Evolutionary conservation across 2,888 invertebrate genomes (phyloP).

Genomic region (Orchesellides sinensis): DNA sequence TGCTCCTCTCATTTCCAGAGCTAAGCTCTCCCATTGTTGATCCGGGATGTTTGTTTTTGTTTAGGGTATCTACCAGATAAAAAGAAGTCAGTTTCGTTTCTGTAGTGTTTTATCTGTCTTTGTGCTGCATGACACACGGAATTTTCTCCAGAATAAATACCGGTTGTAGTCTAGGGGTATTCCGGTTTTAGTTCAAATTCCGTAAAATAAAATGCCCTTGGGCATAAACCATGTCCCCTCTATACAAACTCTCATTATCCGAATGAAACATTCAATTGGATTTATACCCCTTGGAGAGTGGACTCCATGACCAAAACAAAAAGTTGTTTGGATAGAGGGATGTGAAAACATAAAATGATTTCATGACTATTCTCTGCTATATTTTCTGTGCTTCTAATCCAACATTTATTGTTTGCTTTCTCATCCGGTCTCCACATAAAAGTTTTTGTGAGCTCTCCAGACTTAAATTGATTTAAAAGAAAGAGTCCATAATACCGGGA

Average conservation of each 20-base stretch:
- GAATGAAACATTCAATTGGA: conserved; percentile 47
- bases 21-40: conserved; percentile 5
- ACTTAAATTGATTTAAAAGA: conserved; percentile 14
- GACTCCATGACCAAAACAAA: conserved; percentile 17
- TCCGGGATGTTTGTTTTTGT: no score
- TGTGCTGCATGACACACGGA: background rate
- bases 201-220: conserved; percentile 42
- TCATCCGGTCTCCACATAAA: conserved; percentile 8
- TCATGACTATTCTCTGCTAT: background rate
- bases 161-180: background rate
- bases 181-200: conserved; percentile 11
- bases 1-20: no score
- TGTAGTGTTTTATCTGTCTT: background rate
- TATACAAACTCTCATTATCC: conserved; percentile 48
- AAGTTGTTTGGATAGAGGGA: background rate
- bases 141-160: background rate
- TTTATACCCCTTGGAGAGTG: conserved; percentile 15
- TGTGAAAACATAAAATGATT: background rate
- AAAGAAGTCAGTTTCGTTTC: background rate
- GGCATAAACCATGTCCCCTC: conserved; percentile 10
- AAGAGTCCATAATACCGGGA: background rate
- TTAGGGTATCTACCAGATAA: no score
- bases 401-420: background rate
- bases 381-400: background rate
- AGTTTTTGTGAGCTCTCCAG: background rate